A percentile compares a stretch with the other conserved stretches of the same genome.
phyloP scores from a whole-genome alignment of 37 sponge, comb jelly and placozoan genomes.

The Spongilla lacustris region DNA sequence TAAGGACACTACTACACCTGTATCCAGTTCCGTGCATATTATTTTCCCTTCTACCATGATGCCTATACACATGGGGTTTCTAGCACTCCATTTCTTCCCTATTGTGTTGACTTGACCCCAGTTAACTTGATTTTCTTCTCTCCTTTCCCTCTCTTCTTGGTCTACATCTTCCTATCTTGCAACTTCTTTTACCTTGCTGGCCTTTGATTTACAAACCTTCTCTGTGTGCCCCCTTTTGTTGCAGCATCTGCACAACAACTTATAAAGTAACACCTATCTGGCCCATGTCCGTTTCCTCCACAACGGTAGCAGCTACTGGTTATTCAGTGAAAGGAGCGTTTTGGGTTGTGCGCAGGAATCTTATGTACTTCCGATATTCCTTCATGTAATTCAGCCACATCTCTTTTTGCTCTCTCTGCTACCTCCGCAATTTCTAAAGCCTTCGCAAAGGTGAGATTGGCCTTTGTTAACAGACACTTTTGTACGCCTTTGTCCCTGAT shows the following conservation, averaged over 20 bases:
- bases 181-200: not conserved
- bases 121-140: not conserved
- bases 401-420: not conserved
- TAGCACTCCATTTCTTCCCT: not conserved
- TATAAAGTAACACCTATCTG: slow-evolving; percentile 3
- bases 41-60: not conserved
- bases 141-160: not conserved
- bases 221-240: not conserved
- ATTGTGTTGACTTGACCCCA: not conserved
- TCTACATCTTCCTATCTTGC: too few species aligned
- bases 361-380: not conserved
- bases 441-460: not conserved
- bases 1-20: not conserved
- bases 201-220: not conserved
- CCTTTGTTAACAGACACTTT: not conserved
- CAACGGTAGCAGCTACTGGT: not conserved
- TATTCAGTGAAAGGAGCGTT: not conserved
- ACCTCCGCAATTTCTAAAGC: not conserved
- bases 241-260: not conserved
- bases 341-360: not conserved
- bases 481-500: too few species aligned
- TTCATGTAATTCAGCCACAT: not conserved
- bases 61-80: not conserved
- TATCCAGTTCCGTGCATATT: not conserved
- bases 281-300: not conserved